phyloP scores from a whole-genome alignment of 35 echinoderm and acorn worm species.

The Lytechinus variegatus region DNA sequence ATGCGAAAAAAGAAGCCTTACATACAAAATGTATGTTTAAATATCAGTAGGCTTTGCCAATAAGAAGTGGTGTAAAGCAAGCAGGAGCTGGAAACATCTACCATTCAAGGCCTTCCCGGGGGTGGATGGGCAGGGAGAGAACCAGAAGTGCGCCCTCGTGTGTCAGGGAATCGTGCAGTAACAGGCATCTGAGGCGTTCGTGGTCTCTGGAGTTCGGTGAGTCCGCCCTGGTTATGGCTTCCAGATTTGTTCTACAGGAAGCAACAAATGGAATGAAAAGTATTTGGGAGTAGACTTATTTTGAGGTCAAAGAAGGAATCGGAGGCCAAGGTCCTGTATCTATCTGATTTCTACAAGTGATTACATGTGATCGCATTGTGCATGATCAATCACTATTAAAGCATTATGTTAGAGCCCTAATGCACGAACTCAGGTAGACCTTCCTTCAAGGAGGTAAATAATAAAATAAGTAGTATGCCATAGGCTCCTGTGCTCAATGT shows the following conservation, averaged over 20 bases:
- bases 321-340: too few species aligned
- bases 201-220: slow-evolving; percentile 44
- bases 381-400: too few species aligned
- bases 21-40: neutral
- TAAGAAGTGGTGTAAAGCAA: neutral
- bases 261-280: neutral
- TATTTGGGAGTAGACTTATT: neutral
- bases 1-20: neutral
- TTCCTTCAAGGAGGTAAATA: too few species aligned
- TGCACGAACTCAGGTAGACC: too few species aligned
- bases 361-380: too few species aligned
- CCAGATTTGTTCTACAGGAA: neutral
- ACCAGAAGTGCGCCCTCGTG: neutral
- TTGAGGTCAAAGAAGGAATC: neutral
- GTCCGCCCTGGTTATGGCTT: slow-evolving; percentile 3
- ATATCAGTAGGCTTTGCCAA: neutral
- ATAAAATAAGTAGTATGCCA: too few species aligned
- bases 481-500: too few species aligned
- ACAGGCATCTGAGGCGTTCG: slow-evolving; percentile 25
- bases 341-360: too few species aligned
- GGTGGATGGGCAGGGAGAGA: slow-evolving; percentile 36
- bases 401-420: too few species aligned
- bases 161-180: slow-evolving; percentile 37
- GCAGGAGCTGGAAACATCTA: neutral
- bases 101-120: slow-evolving; percentile 8